Conservation (phyloP, 1,140 invertebrate genomes). For the Lepidurus arcticus region DNA sequence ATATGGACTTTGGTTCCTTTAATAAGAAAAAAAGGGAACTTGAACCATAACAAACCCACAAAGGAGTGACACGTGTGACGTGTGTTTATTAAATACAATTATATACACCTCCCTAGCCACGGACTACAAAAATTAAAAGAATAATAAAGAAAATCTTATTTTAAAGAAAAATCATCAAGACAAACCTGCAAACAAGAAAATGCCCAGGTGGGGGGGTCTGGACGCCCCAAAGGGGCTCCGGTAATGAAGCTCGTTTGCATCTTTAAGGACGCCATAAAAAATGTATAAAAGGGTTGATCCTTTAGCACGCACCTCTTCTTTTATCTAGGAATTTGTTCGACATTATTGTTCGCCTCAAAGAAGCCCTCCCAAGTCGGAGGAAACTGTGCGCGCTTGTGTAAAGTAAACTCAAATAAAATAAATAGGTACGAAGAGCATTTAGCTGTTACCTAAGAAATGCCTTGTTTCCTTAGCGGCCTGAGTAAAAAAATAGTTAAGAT, state of each 20-base stretch:
- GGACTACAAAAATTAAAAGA: background rate
- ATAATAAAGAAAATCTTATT: no score
- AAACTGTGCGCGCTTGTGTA: background rate
- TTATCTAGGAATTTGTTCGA: background rate
- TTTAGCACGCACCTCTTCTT: background rate
- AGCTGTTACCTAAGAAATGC: background rate
- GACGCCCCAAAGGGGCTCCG: background rate
- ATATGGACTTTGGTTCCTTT: background rate
- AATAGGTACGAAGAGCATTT: background rate
- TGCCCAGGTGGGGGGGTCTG: background rate
- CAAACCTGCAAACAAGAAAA: background rate
- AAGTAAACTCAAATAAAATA: background rate
- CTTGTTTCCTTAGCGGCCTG: background rate
- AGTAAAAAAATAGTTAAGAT: background rate
- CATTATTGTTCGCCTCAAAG: background rate
- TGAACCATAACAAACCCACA: background rate
- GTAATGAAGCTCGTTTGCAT: conserved; percentile 19
- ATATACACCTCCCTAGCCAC: background rate
- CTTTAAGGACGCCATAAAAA: conserved; percentile 2
- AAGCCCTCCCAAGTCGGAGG: conserved; percentile 8
- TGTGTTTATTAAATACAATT: background rate
- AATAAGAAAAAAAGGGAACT: background rate
- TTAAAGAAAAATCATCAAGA: background rate
- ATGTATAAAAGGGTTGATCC: background rate
- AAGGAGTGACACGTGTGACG: background rate